phyloP scores from a whole-genome alignment of 2,797 vertebrate species.

The Knipowitschia caucasica region DNA sequence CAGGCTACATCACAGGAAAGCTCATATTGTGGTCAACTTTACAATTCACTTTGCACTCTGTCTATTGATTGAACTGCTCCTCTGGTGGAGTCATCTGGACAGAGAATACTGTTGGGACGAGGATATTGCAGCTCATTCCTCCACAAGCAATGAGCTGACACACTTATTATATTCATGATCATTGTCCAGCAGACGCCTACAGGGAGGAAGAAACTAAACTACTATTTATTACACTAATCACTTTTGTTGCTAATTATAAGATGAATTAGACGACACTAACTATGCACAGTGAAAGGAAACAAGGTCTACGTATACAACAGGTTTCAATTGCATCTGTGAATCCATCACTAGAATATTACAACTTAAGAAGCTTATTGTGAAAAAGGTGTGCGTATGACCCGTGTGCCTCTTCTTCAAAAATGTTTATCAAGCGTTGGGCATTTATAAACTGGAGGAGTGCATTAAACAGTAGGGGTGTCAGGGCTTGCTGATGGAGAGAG shows the following conservation, averaged over 20 bases:
- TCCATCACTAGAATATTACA: too few species aligned
- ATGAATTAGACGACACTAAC: too few species aligned
- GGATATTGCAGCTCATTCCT: not conserved
- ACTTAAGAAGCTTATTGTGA: not conserved
- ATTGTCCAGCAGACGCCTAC: not conserved
- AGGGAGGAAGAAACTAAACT: not conserved
- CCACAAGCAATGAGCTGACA: slow-evolving; percentile 5
- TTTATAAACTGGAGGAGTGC: slow-evolving; percentile 80
- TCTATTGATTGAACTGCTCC: slow-evolving; percentile 20
- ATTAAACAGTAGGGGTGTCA: slow-evolving; percentile 76
- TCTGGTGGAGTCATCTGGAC: slow-evolving; percentile 11
- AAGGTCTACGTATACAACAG: too few species aligned
- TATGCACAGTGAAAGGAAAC: too few species aligned
- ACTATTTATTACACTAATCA: too few species aligned
- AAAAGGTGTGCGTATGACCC: slow-evolving; percentile 50
- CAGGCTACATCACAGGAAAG: slow-evolving; percentile 11
- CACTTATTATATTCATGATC: not conserved
- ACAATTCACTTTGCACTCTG: slow-evolving; percentile 16
- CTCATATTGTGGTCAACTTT: slow-evolving; percentile 16
- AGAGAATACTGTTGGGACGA: not conserved
- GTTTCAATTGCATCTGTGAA: too few species aligned
- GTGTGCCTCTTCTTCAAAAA: slow-evolving; percentile 63
- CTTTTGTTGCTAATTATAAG: too few species aligned
- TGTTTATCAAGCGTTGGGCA: slow-evolving; percentile 73
- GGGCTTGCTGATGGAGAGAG: slow-evolving; percentile 75